phyloP scores from a whole-genome alignment of 2,888 invertebrate species.

The Drosophila leonis region DNA sequence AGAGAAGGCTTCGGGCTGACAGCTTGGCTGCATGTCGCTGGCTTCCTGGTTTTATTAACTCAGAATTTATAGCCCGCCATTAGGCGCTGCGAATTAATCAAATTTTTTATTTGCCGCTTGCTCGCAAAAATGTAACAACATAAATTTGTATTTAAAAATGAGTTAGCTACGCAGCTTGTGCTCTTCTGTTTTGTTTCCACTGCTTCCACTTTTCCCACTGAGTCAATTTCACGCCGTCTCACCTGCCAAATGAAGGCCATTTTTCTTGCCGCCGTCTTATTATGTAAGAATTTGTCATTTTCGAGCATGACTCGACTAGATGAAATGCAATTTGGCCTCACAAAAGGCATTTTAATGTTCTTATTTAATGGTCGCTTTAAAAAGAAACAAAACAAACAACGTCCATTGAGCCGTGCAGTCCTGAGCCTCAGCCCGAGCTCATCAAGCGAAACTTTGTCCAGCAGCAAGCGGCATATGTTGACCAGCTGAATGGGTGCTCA shows the following conservation, averaged over 20 bases:
- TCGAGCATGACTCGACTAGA: slow-evolving; percentile 66
- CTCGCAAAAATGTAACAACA: slow-evolving; percentile 67
- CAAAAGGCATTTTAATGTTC: slow-evolving; percentile 72
- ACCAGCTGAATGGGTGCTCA: slow-evolving; percentile 40
- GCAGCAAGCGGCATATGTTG: slow-evolving; percentile 66
- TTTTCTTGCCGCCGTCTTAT: slow-evolving; percentile 71
- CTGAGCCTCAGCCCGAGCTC: slow-evolving; percentile 26
- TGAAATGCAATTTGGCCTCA: slow-evolving; percentile 71
- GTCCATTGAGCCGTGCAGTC: slow-evolving; percentile 20
- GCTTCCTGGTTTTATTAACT: slow-evolving; percentile 76
- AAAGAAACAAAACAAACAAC: slow-evolving; percentile 11
- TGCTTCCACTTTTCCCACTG: slow-evolving; percentile 5
- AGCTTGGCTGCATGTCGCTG: slow-evolving; percentile 26
- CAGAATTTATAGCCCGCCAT: slow-evolving; percentile 81
- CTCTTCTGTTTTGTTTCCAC: slow-evolving; percentile 3
- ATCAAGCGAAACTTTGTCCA: slow-evolving; percentile 51
- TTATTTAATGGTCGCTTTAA: slow-evolving; percentile 54
- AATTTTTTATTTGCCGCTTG: slow-evolving; percentile 58
- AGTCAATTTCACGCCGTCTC: slow-evolving; percentile 76
- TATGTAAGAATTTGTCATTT: slow-evolving; percentile 80
- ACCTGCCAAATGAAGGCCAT: slow-evolving; percentile 74
- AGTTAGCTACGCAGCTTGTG: slow-evolving; percentile 70
- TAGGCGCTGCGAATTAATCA: slow-evolving; percentile 81
- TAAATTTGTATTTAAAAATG: slow-evolving; percentile 85
- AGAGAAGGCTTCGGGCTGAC: slow-evolving; percentile 32